Evolutionary conservation across 2,888 invertebrate species (phyloP).

Genomic region (Conomelus anceps): DNA sequence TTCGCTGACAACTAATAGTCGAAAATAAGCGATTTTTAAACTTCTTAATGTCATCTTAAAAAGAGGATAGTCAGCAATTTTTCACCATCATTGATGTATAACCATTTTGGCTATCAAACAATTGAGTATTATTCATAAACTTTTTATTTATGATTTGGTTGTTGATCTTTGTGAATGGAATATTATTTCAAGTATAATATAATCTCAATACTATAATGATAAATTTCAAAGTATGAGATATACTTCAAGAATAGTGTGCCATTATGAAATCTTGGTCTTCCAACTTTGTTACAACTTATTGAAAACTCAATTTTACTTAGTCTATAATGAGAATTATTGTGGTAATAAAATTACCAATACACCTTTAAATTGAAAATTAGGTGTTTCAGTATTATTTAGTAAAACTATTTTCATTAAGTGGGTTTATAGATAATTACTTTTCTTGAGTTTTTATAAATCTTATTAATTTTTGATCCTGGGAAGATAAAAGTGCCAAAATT

Average conservation of each 20-base stretch:
- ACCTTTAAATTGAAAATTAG: neutral
- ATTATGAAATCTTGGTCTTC: neutral
- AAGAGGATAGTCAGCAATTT: too few relatives aligned
- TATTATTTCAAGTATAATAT: too few relatives aligned
- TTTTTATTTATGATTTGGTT: too few relatives aligned
- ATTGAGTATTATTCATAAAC: too few relatives aligned
- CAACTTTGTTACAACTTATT: neutral
- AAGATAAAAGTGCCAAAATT: neutral
- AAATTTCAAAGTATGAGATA: too few relatives aligned
- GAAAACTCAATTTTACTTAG: neutral
- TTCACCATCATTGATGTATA: too few relatives aligned
- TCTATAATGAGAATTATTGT: neutral
- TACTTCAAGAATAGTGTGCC: neutral
- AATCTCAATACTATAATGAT: too few relatives aligned
- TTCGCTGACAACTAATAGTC: neutral
- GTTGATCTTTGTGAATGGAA: too few relatives aligned
- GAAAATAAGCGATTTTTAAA: too few relatives aligned
- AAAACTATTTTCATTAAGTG: neutral
- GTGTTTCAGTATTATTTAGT: neutral
- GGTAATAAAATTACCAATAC: neutral
- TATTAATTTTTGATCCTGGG: neutral
- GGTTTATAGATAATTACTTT: neutral
- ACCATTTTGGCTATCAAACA: too few relatives aligned
- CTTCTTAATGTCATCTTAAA: too few relatives aligned
- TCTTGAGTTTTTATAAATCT: neutral